phyloP scores from a whole-genome alignment of 2,888 invertebrate species.

The Rhyacophila evoluta region DNA sequence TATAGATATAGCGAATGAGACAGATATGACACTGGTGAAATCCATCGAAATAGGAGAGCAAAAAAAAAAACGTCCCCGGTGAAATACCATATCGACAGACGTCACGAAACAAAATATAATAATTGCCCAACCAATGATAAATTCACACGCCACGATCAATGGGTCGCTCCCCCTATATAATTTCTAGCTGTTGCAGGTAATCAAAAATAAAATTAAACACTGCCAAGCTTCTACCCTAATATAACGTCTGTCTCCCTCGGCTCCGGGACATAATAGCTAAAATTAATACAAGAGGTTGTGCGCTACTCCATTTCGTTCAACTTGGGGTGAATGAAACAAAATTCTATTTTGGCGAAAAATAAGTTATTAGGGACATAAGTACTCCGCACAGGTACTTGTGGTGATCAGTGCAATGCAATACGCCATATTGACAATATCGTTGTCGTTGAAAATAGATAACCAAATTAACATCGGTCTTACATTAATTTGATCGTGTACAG shows the following conservation, averaged over 20 bases:
- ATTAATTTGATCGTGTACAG: no score
- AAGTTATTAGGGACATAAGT: no score
- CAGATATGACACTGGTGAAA: no score
- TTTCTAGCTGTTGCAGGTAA: conserved; percentile 31
- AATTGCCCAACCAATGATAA: not conserved
- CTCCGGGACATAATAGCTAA: not conserved
- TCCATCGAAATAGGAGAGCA: no score
- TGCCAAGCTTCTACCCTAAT: not conserved
- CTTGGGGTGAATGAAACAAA: not conserved
- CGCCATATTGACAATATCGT: no score
- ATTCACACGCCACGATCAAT: conserved; percentile 31
- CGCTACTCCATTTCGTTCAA: not conserved
- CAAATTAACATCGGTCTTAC: no score
- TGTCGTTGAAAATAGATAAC: no score
- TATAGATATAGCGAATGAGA: no score
- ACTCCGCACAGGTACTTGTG: no score
- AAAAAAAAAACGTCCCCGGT: no score
- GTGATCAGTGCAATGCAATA: no score
- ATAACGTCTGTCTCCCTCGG: not conserved
- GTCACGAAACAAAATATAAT: not conserved
- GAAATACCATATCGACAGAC: no score
- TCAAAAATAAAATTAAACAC: conserved; percentile 41
- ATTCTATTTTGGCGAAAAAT: not conserved
- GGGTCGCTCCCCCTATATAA: not conserved
- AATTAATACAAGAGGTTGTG: conserved; percentile 13